Conservation (phyloP, 2,113 vertebrate genomes). For the Vireo altiloquus region DNA sequence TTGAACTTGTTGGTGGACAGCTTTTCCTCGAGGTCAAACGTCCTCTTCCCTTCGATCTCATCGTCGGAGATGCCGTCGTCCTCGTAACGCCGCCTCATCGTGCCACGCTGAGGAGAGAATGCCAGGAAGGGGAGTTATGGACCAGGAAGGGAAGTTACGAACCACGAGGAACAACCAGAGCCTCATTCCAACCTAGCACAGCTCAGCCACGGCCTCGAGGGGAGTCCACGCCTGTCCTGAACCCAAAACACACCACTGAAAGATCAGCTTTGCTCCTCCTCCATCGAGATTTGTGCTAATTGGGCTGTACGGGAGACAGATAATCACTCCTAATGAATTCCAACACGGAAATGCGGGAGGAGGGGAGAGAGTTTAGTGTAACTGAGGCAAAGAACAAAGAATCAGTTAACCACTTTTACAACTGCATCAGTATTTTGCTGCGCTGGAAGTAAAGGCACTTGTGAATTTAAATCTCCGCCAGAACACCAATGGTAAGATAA, state of each 20-base stretch:
- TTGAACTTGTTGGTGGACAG: conserved; percentile 84
- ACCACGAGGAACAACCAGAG: not conserved
- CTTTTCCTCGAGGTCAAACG: conserved; percentile 94
- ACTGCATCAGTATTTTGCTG: not conserved
- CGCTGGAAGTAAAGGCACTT: not conserved
- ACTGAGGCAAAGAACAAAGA: not conserved
- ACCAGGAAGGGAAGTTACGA: not conserved
- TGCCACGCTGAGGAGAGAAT: conserved; percentile 80
- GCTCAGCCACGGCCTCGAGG: not conserved
- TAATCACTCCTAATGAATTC: not conserved
- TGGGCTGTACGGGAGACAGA: not conserved
- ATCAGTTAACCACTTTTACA: not conserved
- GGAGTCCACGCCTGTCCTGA: not conserved
- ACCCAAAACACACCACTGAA: not conserved
- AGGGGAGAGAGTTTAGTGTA: not conserved
- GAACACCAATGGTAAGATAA: not conserved
- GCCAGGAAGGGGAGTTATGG: not conserved
- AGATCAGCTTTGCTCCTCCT: not conserved
- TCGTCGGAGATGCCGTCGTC: conserved; percentile 97
- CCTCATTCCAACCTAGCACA: not conserved
- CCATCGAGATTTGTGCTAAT: too few relatives aligned
- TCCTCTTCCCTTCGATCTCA: conserved; percentile 96
- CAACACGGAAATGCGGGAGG: accelerated
- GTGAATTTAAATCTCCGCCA: not conserved
- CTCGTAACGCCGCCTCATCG: conserved; percentile 90